Conservation (phyloP, 2,797 vertebrate species). For the Poecilia picta region DNA sequence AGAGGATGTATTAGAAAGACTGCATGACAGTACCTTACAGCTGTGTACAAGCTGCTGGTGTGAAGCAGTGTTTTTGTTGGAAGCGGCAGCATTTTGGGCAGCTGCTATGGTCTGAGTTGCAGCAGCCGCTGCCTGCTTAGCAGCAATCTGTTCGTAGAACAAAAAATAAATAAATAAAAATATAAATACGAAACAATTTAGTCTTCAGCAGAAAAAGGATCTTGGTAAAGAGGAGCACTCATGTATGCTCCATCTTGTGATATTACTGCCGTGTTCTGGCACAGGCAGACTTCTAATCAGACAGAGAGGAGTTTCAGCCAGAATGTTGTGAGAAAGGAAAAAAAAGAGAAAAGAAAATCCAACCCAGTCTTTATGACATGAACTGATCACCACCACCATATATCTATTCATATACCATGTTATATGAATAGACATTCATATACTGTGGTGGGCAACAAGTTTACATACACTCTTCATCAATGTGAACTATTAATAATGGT, state of each 20-base stretch:
- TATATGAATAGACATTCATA: too few relatives aligned
- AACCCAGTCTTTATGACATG: slow-evolving; percentile 20
- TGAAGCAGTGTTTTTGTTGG: slow-evolving; percentile 94
- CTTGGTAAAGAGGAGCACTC: slow-evolving; percentile 20
- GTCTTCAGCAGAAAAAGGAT: slow-evolving; percentile 16
- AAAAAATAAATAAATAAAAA: slow-evolving; percentile 11
- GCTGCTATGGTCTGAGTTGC: slow-evolving; percentile 98
- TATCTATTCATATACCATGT: slow-evolving; percentile 28
- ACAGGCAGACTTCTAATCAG: slow-evolving; percentile 28
- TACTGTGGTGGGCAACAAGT: background rate
- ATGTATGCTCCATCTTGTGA: slow-evolving; percentile 17
- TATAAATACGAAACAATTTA: slow-evolving; percentile 44
- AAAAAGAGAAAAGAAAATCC: slow-evolving; percentile 19
- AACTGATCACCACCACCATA: slow-evolving; percentile 22
- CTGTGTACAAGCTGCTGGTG: slow-evolving; percentile 98
- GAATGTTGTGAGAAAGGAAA: slow-evolving; percentile 24
- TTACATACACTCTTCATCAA: background rate
- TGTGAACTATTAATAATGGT: background rate
- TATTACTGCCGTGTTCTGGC: slow-evolving; percentile 20
- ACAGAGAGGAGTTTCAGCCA: slow-evolving; percentile 31
- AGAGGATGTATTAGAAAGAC: background rate
- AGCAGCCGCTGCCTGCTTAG: slow-evolving; percentile 96
- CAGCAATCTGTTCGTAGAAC: slow-evolving; percentile 87
- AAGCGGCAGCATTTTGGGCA: slow-evolving; percentile 94
- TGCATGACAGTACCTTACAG: slow-evolving; percentile 88